Percentiles rank a stretch among this genome's conserved stretches.
phyloP scores from a whole-genome alignment of 2,888 invertebrate species.

The Trileptium ribeirensis region DNA sequence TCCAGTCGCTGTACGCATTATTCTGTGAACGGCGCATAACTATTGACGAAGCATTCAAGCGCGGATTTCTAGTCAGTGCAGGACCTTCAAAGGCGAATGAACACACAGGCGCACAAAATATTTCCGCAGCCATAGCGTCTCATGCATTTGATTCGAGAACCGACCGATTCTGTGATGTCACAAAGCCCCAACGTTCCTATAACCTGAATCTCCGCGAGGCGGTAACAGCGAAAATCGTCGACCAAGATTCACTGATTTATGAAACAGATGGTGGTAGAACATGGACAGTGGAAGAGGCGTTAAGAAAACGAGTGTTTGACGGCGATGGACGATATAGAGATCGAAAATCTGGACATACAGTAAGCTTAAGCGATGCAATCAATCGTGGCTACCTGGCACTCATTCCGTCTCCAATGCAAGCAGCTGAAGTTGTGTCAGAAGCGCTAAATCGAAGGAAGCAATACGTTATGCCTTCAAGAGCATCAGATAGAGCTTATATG shows the following conservation, averaged over 20 bases:
- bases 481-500: too few relatives aligned
- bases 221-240: conserved; percentile 62
- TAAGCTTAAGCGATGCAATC: conserved; percentile 64
- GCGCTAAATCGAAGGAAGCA: conserved; percentile 64
- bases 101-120: conserved; percentile 70
- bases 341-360: conserved; percentile 60
- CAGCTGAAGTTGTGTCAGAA: conserved; percentile 74
- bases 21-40: conserved; percentile 68
- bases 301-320: conserved; percentile 65
- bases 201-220: conserved; percentile 73
- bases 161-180: conserved; percentile 74
- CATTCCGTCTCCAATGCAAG: conserved; percentile 73
- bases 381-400: conserved; percentile 75
- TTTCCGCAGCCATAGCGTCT: conserved; percentile 66
- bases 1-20: too few relatives aligned
- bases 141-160: conserved; percentile 56
- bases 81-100: conserved; percentile 67
- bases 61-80: conserved; percentile 70
- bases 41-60: conserved; percentile 69
- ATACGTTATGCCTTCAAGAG: too few relatives aligned
- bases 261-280: conserved; percentile 64
- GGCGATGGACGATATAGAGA: conserved; percentile 59
- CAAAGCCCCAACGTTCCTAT: conserved; percentile 71
- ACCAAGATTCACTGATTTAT: conserved; percentile 62
- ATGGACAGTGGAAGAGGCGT: conserved; percentile 65